These are phyloP conservation scores for Cynodonichthys magdalenae DNA, from an alignment of 2,797 vertebrate species.

Conservation along the genomic window DNA sequence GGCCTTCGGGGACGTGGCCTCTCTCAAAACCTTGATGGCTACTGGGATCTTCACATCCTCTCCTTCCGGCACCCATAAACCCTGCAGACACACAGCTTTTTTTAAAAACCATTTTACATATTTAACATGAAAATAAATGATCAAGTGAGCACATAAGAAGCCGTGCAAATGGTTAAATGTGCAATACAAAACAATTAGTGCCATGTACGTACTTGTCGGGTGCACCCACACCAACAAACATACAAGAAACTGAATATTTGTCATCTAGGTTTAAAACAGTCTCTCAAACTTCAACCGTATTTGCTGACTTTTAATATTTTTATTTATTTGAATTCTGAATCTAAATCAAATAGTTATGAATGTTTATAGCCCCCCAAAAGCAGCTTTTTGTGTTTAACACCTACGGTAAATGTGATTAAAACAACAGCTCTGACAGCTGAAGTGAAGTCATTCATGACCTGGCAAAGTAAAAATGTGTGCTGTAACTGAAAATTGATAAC, in stretches of 20 bases:
- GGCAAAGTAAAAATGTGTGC: slow-evolving; percentile 50
- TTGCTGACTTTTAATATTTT: no score
- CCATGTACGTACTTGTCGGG: no score
- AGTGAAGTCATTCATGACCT: slow-evolving; percentile 45
- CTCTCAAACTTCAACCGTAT: no score
- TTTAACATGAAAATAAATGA: slow-evolving; percentile 5
- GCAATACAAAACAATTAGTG: slow-evolving; percentile 5
- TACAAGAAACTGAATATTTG: no score
- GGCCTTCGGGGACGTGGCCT: slow-evolving; percentile 95
- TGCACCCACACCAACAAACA: no score
- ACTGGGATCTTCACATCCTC: slow-evolving; percentile 98
- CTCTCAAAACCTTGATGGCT: slow-evolving; percentile 96
- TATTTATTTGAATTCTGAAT: no score
- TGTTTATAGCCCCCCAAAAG: no score
- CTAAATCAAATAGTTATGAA: no score
- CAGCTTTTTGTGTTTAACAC: neutral
- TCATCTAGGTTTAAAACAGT: no score
- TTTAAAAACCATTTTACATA: slow-evolving; percentile 20
- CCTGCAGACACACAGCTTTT: slow-evolving; percentile 77
- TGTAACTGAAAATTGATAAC: slow-evolving; percentile 70
- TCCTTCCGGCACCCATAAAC: slow-evolving; percentile 98
- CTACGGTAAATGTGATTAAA: slow-evolving; percentile 9
- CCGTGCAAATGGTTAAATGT: slow-evolving; percentile 11
- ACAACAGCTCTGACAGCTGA: slow-evolving; percentile 16
- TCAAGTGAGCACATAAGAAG: slow-evolving; percentile 15